Conservation (phyloP, 2,888 invertebrate species). For the Heliconius cydno region DNA sequence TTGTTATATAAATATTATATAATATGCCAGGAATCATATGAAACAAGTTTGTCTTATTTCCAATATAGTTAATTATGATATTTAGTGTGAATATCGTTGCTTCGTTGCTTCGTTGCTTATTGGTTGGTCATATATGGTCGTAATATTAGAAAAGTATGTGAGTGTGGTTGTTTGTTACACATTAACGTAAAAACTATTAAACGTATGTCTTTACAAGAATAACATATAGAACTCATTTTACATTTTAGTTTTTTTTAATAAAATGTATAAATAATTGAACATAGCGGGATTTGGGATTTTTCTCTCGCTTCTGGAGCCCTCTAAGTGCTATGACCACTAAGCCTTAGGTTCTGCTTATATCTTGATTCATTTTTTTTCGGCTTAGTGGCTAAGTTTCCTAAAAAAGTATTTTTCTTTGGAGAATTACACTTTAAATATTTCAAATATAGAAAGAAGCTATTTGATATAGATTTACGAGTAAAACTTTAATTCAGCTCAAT, state of each 20-base stretch:
- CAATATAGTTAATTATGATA: neutral
- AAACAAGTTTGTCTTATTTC: neutral
- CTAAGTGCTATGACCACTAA: neutral
- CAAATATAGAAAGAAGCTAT: too few species aligned
- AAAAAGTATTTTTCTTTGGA: too few species aligned
- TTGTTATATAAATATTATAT: conserved; percentile 2
- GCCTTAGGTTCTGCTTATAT: neutral
- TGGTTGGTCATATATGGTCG: neutral
- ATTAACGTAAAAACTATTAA: neutral
- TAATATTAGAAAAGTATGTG: neutral
- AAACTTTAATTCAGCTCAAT: too few species aligned
- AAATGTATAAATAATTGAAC: neutral
- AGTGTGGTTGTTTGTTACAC: neutral
- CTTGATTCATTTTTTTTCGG: neutral
- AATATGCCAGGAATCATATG: neutral
- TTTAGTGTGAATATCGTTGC: neutral
- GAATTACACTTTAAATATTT: too few species aligned
- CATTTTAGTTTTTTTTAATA: neutral
- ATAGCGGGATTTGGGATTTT: neutral
- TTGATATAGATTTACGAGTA: too few species aligned
- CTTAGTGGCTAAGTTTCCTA: too few species aligned
- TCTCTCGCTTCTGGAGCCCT: too few species aligned
- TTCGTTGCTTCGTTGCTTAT: neutral
- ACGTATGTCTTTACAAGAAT: too few species aligned
- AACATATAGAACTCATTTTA: too few species aligned